Conservation (phyloP, 2,113 vertebrate species). For the Lepus europaeus region DNA sequence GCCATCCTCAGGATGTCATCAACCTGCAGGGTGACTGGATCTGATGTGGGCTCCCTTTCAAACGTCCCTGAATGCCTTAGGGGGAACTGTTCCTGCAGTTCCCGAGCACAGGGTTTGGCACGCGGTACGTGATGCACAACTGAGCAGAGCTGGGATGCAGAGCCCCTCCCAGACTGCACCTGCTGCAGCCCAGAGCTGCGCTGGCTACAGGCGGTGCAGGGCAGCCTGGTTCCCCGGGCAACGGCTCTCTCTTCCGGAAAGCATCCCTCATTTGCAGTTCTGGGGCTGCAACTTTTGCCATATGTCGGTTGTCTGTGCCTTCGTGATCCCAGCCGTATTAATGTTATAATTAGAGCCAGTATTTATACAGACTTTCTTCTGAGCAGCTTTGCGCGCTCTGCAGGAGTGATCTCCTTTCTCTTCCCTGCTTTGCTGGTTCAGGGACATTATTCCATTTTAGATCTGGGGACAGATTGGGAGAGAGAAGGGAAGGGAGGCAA, state of each 20-base stretch:
- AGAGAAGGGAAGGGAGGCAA: background rate
- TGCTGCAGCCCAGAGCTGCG: background rate
- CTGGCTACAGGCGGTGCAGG: background rate
- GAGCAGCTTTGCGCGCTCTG: slow-evolving; percentile 29
- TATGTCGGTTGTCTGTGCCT: slow-evolving; percentile 75
- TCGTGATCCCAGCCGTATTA: slow-evolving; percentile 75
- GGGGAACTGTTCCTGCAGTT: fast-evolving
- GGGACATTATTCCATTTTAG: slow-evolving; percentile 49
- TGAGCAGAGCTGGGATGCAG: background rate
- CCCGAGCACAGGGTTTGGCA: background rate
- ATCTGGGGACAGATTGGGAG: slow-evolving; percentile 47
- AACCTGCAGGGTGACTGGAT: fast-evolving
- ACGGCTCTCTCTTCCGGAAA: slow-evolving; percentile 61
- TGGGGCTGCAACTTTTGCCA: slow-evolving; percentile 74
- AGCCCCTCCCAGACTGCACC: background rate
- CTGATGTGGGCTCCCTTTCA: background rate
- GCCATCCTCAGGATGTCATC: background rate
- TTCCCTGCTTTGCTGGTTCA: slow-evolving; percentile 12
- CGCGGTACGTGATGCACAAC: background rate
- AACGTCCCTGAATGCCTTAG: background rate
- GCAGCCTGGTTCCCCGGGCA: slow-evolving; percentile 70
- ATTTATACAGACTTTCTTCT: slow-evolving; percentile 68
- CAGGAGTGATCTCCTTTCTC: slow-evolving; percentile 7
- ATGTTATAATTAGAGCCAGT: slow-evolving; percentile 78
- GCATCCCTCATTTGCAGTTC: slow-evolving; percentile 66